Base-by-base conservation (phyloP, 2,113 vertebrate genomes). In the Solenodon paradoxus region DNA sequence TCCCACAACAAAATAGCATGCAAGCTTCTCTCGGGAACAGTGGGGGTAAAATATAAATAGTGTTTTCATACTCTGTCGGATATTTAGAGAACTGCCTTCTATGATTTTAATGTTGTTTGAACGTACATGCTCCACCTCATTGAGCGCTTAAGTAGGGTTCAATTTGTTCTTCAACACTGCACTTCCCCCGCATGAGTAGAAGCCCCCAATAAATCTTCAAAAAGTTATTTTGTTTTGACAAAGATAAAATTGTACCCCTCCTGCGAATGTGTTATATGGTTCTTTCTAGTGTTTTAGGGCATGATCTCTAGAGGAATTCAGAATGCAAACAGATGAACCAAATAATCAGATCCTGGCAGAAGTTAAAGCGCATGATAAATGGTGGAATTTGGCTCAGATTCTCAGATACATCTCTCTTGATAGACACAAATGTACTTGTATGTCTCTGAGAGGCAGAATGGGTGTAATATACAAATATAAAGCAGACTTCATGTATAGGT, bases 341-440 rank as follows among this genome's bases (percentile, higher is more conserved):
- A 47, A 86, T 90, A 53, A 66, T 90, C 94, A 96, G 66, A 88
- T 82, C 66, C 57, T 95, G 72, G 75, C 84, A 96, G 47, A 93
- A 94, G 69, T 85, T 92, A 87, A 93, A 92, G 57, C 88, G 28
- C 55, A 35, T 85, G 59, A 75, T 87, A 93, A 82, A 82, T 92
- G 49, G 74, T 55, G 86, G 86, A 86, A 83, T 86, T 88, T 88
- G 88, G 20, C 63, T 91, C 35, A 78, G 45, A 79, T 59, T 93
- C 74, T 74, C 64, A 61, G 30, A 79, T 66, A 80, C 24, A 59
- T 74, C 42, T 95, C 38, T 74, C 47, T 77, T 61, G 22, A 68
- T 68, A 59, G 22, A 78, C 16, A 75, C 45, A 91, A 89, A 63
- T 68, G 45, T 40, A 75, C 30, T 26, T 19, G 20, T 66, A 28